phyloP scores from a whole-genome alignment of 2,797 vertebrate genomes.

The Distichodus sexfasciatus region DNA sequence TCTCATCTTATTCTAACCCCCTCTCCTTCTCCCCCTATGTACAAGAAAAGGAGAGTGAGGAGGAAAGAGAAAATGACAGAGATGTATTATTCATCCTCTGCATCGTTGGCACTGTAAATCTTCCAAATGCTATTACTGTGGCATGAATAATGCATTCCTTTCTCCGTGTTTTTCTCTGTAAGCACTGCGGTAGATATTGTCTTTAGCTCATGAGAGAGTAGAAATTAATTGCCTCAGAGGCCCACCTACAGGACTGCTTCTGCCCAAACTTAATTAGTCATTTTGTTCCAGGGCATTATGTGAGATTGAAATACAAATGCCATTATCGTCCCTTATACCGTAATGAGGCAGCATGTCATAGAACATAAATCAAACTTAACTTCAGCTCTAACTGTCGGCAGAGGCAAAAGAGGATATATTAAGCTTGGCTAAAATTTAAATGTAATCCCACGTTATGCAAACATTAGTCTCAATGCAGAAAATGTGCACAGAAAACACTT shows the following conservation, averaged over 20 bases:
- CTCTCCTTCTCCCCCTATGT: neutral
- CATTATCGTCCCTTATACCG: conserved; percentile 24
- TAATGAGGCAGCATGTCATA: conserved; percentile 22
- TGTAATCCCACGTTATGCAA: neutral
- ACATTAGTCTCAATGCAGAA: neutral
- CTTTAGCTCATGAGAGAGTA: conserved; percentile 22
- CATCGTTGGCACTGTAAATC: conserved; percentile 33
- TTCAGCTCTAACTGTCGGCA: conserved; percentile 17
- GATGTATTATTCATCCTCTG: conserved; percentile 39
- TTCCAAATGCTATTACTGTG: conserved; percentile 38
- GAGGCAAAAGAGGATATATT: neutral
- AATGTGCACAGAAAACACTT: neutral
- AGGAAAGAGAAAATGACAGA: conserved; percentile 5
- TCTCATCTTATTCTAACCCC: neutral
- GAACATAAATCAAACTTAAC: conserved; percentile 37
- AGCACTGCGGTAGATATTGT: conserved; percentile 13
- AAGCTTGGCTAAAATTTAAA: conserved; percentile 1
- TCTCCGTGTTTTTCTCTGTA: neutral
- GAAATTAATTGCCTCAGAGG: conserved; percentile 45
- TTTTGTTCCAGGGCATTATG: conserved; percentile 28
- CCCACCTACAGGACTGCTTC: conserved; percentile 10
- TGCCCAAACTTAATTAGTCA: conserved; percentile 48
- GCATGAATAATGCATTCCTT: conserved; percentile 35
- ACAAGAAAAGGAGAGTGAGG: conserved; percentile 3
- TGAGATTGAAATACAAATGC: conserved; percentile 34